Conservation (phyloP, 92 coral and sea anemone genomes). For the Galaxea fascicularis region DNA sequence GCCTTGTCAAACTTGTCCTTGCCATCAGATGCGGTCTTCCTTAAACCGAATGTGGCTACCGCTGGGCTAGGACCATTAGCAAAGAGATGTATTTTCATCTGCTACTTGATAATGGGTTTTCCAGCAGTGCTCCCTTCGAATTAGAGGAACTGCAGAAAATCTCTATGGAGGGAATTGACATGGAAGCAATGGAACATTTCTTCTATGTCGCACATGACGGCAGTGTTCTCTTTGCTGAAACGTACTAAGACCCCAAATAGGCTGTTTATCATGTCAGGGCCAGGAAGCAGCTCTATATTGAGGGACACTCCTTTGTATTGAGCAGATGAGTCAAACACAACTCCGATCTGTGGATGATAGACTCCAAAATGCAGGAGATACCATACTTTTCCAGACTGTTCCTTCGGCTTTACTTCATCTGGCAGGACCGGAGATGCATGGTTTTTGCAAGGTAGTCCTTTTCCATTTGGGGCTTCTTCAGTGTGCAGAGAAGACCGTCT, state of each 20-base stretch:
- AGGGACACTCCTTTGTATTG: conserved; percentile 60
- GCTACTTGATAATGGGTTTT: conserved; percentile 38
- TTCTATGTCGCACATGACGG: conserved; percentile 67
- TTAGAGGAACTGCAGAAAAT: conserved; percentile 66
- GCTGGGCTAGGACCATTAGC: conserved; percentile 54
- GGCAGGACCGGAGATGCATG: conserved; percentile 49
- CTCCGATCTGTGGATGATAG: conserved; percentile 48
- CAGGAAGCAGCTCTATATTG: conserved; percentile 63
- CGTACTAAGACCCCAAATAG: conserved; percentile 62
- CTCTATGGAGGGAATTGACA: conserved; percentile 60
- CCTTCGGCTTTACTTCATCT: conserved; percentile 3
- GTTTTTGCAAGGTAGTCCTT: conserved; percentile 33
- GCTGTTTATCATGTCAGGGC: conserved; percentile 60
- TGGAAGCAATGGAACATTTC: conserved; percentile 68
- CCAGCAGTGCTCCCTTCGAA: conserved; percentile 54
- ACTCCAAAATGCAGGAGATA: conserved; percentile 35
- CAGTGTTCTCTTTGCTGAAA: conserved; percentile 62
- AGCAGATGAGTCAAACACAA: conserved; percentile 54
- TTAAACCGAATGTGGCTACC: no score
- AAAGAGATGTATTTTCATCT: conserved; percentile 19
- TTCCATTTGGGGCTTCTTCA: conserved; percentile 45
- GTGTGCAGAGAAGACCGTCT: conserved; percentile 45
- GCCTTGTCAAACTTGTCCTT: conserved; percentile 30
- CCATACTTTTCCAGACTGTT: conserved; percentile 31
- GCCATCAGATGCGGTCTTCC: conserved; percentile 43